Conservation (phyloP, 2,113 vertebrate species). For the Neomonachus schauinslandi region DNA sequence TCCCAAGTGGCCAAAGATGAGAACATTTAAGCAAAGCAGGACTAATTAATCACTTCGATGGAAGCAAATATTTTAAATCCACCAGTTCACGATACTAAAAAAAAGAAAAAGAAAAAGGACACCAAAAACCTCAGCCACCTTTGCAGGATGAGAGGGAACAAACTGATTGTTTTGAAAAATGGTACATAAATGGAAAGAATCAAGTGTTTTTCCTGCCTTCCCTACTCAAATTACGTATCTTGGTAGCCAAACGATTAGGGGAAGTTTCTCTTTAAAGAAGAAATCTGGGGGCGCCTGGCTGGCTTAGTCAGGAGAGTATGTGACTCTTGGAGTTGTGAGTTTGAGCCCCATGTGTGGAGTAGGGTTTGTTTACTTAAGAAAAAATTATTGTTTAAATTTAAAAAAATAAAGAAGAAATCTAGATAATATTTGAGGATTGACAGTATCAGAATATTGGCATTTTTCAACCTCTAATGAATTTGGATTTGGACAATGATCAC, state of each 20-base stretch:
- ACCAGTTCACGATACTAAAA: not conserved
- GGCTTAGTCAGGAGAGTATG: not conserved
- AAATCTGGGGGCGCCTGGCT: not conserved
- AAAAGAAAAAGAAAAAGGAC: not conserved
- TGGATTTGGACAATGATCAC: not conserved
- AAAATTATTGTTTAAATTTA: not conserved
- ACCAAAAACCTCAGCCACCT: not conserved
- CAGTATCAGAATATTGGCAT: not conserved
- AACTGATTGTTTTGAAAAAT: not conserved
- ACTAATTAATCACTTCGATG: not conserved
- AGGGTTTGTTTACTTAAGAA: not conserved
- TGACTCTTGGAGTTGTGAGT: not conserved
- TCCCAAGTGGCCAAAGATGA: not conserved
- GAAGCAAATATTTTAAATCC: not conserved
- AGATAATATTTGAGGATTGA: not conserved
- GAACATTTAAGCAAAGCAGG: not conserved
- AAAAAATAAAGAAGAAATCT: not conserved
- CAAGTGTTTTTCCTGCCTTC: not conserved
- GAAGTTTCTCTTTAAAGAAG: constrained; percentile 14
- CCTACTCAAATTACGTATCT: not conserved
- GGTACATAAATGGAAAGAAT: not conserved
- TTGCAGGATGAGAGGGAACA: not conserved
- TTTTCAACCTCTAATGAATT: not conserved
- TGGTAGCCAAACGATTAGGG: not conserved
- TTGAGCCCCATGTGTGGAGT: not conserved